Evolutionary conservation across 2,888 invertebrate genomes (phyloP).

Genomic region (Antheraea yamamai): DNA sequence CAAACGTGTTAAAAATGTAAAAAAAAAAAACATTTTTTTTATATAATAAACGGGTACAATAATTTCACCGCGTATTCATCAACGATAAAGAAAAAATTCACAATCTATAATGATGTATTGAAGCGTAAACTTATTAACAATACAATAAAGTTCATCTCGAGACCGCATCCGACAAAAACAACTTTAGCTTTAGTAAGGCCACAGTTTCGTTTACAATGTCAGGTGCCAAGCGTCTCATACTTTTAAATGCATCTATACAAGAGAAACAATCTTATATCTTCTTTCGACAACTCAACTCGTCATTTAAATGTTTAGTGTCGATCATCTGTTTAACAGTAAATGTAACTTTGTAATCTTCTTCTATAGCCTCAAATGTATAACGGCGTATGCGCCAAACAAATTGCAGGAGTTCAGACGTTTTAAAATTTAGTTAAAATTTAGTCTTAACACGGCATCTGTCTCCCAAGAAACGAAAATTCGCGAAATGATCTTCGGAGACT

Average conservation of each 20-base stretch:
- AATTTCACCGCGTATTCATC: not conserved
- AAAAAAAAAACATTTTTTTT: not conserved
- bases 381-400: conserved; percentile 27
- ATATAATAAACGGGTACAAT: not conserved
- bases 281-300: not conserved
- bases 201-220: conserved; percentile 33
- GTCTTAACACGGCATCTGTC: conserved; percentile 49
- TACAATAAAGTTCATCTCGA: conserved; percentile 33
- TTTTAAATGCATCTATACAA: conserved; percentile 29
- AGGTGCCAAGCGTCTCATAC: conserved; percentile 37
- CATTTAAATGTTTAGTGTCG: conserved; percentile 25
- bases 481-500: conserved; percentile 59
- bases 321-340: conserved; percentile 20
- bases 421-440: conserved; percentile 32
- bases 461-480: conserved; percentile 65
- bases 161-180: conserved; percentile 29
- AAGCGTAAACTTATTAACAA: conserved; percentile 31
- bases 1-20: too few species aligned
- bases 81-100: not conserved
- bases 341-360: conserved; percentile 22
- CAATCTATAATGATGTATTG: conserved; percentile 16
- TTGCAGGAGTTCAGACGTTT: conserved; percentile 38
- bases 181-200: conserved; percentile 32
- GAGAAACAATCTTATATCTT: conserved; percentile 16
- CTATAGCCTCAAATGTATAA: conserved; percentile 25